These are phyloP conservation scores for Napeogenes sylphis DNA, from an alignment of 2,888 invertebrate species.

Conservation along the genomic window DNA sequence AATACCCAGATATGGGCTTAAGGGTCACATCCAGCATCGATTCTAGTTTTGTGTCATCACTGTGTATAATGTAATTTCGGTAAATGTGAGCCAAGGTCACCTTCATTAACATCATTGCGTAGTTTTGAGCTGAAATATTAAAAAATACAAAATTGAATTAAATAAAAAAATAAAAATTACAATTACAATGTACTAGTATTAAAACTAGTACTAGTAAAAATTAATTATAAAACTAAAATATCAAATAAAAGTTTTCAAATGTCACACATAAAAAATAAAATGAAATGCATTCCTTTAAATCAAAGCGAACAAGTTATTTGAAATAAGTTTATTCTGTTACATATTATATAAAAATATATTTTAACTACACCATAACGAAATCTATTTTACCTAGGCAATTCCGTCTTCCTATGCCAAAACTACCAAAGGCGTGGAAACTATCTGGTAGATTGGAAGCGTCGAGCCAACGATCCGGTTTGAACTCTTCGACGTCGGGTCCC, in stretches of 20 bases:
- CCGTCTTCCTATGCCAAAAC: conserved; percentile 30
- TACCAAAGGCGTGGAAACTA: conserved; percentile 23
- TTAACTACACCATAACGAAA: too few relatives aligned
- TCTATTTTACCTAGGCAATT: conserved; percentile 30
- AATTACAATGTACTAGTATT: too few relatives aligned
- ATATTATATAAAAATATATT: too few relatives aligned
- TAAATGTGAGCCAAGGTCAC: conserved; percentile 33
- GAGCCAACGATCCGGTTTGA: conserved; percentile 36
- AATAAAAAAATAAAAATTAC: too few relatives aligned
- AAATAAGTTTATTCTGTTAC: too few relatives aligned
- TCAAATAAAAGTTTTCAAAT: too few relatives aligned
- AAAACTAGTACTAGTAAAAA: too few relatives aligned
- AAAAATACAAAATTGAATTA: neutral
- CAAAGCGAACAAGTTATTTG: too few relatives aligned
- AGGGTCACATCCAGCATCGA: neutral
- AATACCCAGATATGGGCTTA: neutral
- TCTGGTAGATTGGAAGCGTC: conserved; percentile 24
- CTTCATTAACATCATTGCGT: conserved; percentile 39
- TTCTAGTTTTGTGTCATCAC: neutral
- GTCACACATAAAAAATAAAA: too few relatives aligned
- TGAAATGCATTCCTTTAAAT: too few relatives aligned
- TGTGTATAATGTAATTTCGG: neutral
- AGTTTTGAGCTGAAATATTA: conserved; percentile 24
- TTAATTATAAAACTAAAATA: too few relatives aligned
- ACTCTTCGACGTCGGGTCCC: conserved; percentile 33